Conservation (phyloP, 2,797 vertebrate species). For the Sebastes aleutianus region DNA sequence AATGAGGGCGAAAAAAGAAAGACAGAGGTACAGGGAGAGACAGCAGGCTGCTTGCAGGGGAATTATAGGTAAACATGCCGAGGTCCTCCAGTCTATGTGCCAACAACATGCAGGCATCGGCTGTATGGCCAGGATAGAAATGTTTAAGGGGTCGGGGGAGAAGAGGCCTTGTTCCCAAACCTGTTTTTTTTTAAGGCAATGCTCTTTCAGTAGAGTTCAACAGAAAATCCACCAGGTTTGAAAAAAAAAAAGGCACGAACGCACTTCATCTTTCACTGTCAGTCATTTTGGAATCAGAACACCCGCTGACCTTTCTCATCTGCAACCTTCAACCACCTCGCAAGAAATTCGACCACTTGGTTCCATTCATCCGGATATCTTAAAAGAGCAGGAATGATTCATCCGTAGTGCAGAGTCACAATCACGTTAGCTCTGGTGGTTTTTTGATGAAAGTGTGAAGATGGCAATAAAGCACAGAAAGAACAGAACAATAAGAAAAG, state of each 20-base stretch:
- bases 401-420: constrained; percentile 66
- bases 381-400: constrained; percentile 61
- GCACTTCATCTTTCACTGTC: constrained; percentile 83
- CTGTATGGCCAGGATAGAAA: constrained; percentile 52
- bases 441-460: constrained; percentile 43
- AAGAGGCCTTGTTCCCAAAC: constrained; percentile 65
- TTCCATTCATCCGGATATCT: constrained; percentile 32
- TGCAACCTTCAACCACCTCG: constrained; percentile 12
- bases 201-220: constrained; percentile 85
- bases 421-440: constrained; percentile 61
- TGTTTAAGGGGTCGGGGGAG: constrained; percentile 28
- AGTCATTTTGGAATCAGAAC: constrained; percentile 71
- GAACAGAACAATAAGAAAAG: constrained; percentile 36
- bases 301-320: constrained; percentile 56
- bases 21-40: constrained; percentile 52
- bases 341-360: constrained; percentile 36
- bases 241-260: constrained; percentile 94
- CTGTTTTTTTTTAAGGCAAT: constrained; percentile 95
- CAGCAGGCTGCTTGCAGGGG: constrained; percentile 70
- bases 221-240: constrained; percentile 83
- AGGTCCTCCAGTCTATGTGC: constrained; percentile 74
- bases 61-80: constrained; percentile 77
- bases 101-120: constrained; percentile 68
- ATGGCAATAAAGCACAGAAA: constrained; percentile 47
- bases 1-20: constrained; percentile 10